Conservation (phyloP, 2,113 vertebrate genomes). For the Aptenodytes forsteri region DNA sequence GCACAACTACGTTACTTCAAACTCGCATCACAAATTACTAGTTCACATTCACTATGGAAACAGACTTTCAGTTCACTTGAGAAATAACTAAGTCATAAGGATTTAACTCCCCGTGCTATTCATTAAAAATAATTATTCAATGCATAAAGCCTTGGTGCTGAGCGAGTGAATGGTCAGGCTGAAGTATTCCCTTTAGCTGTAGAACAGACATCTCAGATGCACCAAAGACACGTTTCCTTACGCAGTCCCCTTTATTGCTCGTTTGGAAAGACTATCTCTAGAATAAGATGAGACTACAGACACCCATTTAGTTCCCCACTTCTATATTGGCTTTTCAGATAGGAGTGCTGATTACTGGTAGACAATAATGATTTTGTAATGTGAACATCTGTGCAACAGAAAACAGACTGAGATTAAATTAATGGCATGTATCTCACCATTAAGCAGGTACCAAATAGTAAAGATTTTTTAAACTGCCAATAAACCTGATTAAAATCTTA, state of each 20-base stretch:
- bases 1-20: neutral
- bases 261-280: neutral
- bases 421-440: neutral
- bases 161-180: neutral
- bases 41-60: conserved; percentile 25
- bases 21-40: neutral
- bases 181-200: neutral
- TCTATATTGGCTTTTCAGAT: neutral
- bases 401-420: conserved; percentile 37
- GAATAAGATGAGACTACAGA: conserved; percentile 32
- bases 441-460: neutral
- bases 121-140: conserved; percentile 55
- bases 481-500: neutral
- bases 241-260: neutral
- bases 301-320: conserved; percentile 27
- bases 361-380: conserved; percentile 45
- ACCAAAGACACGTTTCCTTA: neutral
- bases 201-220: neutral
- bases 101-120: conserved; percentile 6
- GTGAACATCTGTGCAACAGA: conserved; percentile 42
- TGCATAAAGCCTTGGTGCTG: neutral
- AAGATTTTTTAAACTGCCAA: neutral
- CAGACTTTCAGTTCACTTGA: conserved; percentile 33
- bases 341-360: neutral
- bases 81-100: conserved; percentile 51